Base-by-base conservation (phyloP, 2,113 vertebrate species). In the Clarias batrachus region DNA sequence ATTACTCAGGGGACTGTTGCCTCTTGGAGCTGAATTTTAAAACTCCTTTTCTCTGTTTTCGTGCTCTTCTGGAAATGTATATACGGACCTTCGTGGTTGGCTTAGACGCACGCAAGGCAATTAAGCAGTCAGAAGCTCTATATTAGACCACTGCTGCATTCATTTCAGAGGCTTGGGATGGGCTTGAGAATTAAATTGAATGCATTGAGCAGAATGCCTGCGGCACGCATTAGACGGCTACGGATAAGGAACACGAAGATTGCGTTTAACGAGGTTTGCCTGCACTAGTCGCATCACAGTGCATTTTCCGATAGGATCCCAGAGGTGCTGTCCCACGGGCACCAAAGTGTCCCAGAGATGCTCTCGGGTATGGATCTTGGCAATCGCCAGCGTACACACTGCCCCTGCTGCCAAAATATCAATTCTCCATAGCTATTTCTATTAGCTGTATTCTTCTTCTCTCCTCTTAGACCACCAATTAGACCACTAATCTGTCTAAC, bases 381-480 rank as follows among this genome's bases (percentile, higher is more conserved):
- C 88, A 89, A 81, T 62, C 62, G 73, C 66, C 77, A 79, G 54
- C 41, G 71, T 37, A 83, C 71, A 52, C 37, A 82, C 84, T 78
- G 84, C 83, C 57, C 76, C 81, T 79, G 65, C 68, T 90, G 54
- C 68, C 86, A 88, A 90, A 86, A 81, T 81, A 63, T 84, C n/a
- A 63, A 6, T n/a, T 59, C 16, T 59, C 48, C 33, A 66, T 62
- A 87, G 83, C 62, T 10, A 41, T 57, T 66, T 57, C 57, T 19
- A 41, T 83, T 60, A 65, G 81, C n/a, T n/a, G 0, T 0, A 4
- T 14, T 27, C 48, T 73, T 80, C 19, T 85, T n/a, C 12, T n/a
- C n/a, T n/a, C 0, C 76, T 80, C 16, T 60, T 80, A 63, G 37
- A 63, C 52, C 76, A 83, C 86, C 87, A 77, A 86, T 60, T 80